phyloP scores from a whole-genome alignment of 2,888 invertebrate genomes.

The Pheosia tremula region DNA sequence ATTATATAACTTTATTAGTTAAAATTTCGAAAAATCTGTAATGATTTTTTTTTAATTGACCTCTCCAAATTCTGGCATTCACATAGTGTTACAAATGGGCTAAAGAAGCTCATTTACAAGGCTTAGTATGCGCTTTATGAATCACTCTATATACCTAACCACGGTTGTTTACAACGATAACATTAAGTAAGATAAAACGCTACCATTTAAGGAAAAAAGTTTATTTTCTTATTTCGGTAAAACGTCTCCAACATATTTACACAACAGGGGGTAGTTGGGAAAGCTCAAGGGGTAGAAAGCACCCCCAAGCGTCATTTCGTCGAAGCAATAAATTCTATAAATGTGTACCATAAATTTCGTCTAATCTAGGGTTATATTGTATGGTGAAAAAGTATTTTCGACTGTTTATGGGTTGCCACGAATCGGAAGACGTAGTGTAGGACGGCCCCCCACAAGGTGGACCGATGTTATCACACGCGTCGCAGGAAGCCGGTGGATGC shows the following conservation, averaged over 20 bases:
- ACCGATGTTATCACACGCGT: too few relatives aligned
- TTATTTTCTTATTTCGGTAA: background rate
- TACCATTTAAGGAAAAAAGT: slow-evolving; percentile 1
- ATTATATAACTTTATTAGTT: too few relatives aligned
- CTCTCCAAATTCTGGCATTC: too few relatives aligned
- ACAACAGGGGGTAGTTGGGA: slow-evolving; percentile 22
- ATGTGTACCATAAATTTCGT: slow-evolving; percentile 71
- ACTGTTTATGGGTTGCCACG: background rate
- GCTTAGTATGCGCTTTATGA: too few relatives aligned
- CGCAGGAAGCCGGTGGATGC: too few relatives aligned
- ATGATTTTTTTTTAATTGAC: too few relatives aligned
- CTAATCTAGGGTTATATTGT: background rate
- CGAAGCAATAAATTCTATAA: slow-evolving; percentile 67
- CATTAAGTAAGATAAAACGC: slow-evolving; percentile 2
- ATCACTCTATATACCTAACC: background rate
- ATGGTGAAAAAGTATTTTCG: background rate
- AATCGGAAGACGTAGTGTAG: too few relatives aligned
- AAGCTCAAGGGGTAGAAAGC: slow-evolving; percentile 30
- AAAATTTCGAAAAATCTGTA: too few relatives aligned
- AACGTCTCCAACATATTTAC: slow-evolving; percentile 34
- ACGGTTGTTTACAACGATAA: background rate
- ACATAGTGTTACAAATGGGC: too few relatives aligned
- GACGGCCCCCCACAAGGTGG: too few relatives aligned
- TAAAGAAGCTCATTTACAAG: too few relatives aligned
- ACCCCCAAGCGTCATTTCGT: slow-evolving; percentile 41